phyloP scores from a whole-genome alignment of 2,113 vertebrate genomes.

The Gallinago paraguaiae region DNA sequence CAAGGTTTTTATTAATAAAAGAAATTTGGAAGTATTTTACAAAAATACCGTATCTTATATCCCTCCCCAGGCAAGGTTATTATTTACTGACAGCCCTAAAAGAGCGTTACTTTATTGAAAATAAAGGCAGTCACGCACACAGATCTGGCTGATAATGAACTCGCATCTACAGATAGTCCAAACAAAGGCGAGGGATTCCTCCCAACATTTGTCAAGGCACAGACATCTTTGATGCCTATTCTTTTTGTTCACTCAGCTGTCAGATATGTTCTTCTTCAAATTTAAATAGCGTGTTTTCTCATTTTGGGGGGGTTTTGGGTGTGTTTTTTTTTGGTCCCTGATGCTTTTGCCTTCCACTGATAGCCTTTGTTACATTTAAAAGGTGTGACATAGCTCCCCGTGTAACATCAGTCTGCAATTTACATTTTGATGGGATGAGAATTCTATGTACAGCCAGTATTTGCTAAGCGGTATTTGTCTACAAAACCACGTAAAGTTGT shows the following conservation, averaged over 20 bases:
- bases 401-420: neutral
- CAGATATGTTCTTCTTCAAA: conserved; percentile 12
- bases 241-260: conserved; percentile 30
- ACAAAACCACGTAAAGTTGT: neutral
- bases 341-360: neutral
- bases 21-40: neutral
- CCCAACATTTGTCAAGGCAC: neutral
- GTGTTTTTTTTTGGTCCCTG: no score
- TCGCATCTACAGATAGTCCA: neutral
- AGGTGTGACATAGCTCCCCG: neutral
- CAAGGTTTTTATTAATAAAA: neutral
- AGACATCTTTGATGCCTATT: neutral
- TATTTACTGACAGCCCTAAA: neutral
- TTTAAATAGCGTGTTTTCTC: neutral
- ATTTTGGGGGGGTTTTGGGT: neutral
- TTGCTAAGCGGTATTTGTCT: neutral
- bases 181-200: conserved; percentile 17
- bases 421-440: neutral
- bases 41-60: neutral
- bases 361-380: neutral
- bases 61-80: neutral
- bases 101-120: neutral
- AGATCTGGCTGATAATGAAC: neutral
- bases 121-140: neutral
- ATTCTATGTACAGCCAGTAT: neutral